Evolutionary conservation across 1,140 invertebrate species (phyloP), one percentile per base, ranked within the genome.

Genomic region (Drosophila dunni): DNA sequence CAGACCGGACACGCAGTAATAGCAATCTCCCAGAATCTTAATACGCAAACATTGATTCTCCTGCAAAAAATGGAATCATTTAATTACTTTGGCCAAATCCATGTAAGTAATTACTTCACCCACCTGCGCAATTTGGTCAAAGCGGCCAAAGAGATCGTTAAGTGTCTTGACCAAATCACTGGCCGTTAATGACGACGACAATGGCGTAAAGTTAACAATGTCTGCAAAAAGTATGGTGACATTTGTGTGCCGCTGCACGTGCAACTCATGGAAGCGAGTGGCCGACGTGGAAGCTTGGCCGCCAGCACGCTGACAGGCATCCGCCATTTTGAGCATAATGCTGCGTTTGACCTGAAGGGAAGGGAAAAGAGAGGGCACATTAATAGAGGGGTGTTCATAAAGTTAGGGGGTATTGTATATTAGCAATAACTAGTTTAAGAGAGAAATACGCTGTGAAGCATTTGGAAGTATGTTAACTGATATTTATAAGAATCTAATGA

Each of bases 161-260:
- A 99, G 93, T 0, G 98, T 98, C 93, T 96, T 96, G 0, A 99
- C 98, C 11, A 99, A 93, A 92, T 99, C 98, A 6, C 97, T 98
- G 11, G 98, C 98, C 29, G 97, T 97, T 60, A 99, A 94, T 81
- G 97, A 95, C 71, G 98, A 98, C 0, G 98, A 98, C 3, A 99
- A 93, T 0, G 97, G 97, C 0, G 98, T 99, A 91, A 99, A 99
- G 92, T 99, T 99, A 42, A 99, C 98, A 72, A 99, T 99, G 90
- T 99, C 98, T 0, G 98, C 98, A 93, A 99, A 99, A 8, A 99
- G 93, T 78, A 99, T 99, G 89, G 98, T 99, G 78, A 99, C 98
- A 92, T 98, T 98, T 89, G 99, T 98, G 92, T 99, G 97, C n/a
- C 97, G 94, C 88, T 99, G 97, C 8, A 99, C 98, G 93, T 99